Conservation (phyloP, 2,113 vertebrate genomes). For the Sylvilagus bachmani region DNA sequence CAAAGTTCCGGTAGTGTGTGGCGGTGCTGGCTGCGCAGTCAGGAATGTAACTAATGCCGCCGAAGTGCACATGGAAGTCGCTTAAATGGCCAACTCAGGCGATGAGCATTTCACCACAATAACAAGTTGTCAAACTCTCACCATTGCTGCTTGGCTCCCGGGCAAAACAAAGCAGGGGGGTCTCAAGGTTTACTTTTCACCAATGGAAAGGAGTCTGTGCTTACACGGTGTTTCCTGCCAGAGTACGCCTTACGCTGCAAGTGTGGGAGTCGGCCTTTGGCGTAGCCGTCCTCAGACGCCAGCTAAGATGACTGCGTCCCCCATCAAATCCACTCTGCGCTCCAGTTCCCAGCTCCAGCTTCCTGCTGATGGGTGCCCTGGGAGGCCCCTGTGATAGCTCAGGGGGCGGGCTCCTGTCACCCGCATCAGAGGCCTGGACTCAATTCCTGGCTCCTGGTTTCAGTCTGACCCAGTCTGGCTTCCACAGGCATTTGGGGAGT, state of each 20-base stretch:
- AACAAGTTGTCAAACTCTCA: not conserved
- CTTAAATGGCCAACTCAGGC: not conserved
- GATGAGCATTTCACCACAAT: not conserved
- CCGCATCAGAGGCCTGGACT: too few relatives aligned
- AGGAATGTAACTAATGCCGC: not conserved
- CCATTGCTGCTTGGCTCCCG: not conserved
- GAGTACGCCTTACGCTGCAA: not conserved
- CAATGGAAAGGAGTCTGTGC: not conserved
- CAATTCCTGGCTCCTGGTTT: too few relatives aligned
- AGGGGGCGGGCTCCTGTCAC: too few relatives aligned
- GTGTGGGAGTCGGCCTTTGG: not conserved
- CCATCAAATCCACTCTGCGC: too few relatives aligned
- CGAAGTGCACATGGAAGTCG: not conserved
- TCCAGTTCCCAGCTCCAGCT: too few relatives aligned
- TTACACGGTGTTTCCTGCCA: not conserved
- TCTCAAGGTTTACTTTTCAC: conserved; percentile 18
- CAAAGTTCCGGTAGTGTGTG: not conserved
- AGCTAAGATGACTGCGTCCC: too few relatives aligned
- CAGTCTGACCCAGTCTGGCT: too few relatives aligned
- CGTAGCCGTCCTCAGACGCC: too few relatives aligned
- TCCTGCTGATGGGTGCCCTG: too few relatives aligned
- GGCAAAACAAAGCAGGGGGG: conserved; percentile 6
- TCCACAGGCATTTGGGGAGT: too few relatives aligned
- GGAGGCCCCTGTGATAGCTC: too few relatives aligned
- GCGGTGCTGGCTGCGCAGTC: too few relatives aligned